Conservation (phyloP, 2,888 invertebrate genomes). For the Argyresthia albistria region DNA sequence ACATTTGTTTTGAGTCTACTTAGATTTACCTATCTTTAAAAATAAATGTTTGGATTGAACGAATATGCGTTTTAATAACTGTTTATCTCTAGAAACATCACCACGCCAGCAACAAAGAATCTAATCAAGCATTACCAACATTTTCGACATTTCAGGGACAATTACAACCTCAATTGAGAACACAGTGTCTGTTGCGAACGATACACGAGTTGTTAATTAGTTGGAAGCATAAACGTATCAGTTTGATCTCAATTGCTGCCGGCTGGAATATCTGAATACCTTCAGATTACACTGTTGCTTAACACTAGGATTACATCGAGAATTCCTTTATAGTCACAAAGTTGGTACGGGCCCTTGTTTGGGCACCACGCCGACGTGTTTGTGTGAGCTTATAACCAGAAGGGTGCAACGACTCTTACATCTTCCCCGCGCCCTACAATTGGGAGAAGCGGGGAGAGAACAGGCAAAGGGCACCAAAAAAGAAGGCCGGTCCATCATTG, state of each 20-base stretch:
- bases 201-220: slow-evolving; percentile 8
- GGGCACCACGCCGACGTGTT: no score
- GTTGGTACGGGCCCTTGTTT: no score
- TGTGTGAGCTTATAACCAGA: no score
- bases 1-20: no score
- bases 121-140: not conserved
- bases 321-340: not conserved
- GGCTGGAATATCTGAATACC: slow-evolving; percentile 28
- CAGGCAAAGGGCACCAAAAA: no score
- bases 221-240: slow-evolving; percentile 12
- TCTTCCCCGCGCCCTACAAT: no score
- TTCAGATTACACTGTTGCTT: not conserved
- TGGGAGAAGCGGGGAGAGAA: no score
- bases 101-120: not conserved
- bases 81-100: not conserved
- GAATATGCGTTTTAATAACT: not conserved
- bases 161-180: not conserved
- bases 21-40: no score
- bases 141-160: not conserved
- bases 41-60: no score
- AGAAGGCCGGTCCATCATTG: no score
- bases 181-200: not conserved
- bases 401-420: no score
- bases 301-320: not conserved
- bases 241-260: slow-evolving; percentile 35